Evolutionary conservation across 2,113 vertebrate genomes (phyloP), one percentile per base, ranked within the genome.

Genomic region (Sarotherodon lohbergeri): DNA sequence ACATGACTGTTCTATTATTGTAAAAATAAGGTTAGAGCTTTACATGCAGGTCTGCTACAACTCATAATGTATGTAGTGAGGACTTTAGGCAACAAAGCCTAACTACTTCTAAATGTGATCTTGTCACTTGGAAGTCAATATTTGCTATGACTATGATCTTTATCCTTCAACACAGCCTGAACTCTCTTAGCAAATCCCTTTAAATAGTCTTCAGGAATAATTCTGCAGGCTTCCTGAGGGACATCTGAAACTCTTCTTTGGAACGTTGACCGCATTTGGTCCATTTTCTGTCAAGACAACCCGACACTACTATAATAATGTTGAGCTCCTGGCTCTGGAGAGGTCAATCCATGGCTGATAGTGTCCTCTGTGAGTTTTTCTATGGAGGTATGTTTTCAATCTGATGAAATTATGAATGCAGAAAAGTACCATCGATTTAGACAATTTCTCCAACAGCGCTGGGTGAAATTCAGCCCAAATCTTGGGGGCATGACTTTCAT

Each of bases 341-440:
- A 71, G 36, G 7, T 9, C 12, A 3, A 0, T 43, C 36, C 66
- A 71, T 68, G 34, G 11, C 63, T 41, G 63, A 22, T 68, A 22
- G 4, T 0, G 19, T 68, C 36, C 19, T 41, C n/a, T 71, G 0
- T 43, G n/a, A 1, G 0, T 68, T 41, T 22, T 71, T 43, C 63
- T 43, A 41, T 71, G n/a, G 36, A 43, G 66, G 4, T 41, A 39
- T 8, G 19, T 9, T 68, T 68, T 43, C 36, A 43, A 43, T 71
- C 66, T 43, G 7, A 66, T 39, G 17, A 17, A 66, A 66, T 66
- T 66, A 39, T 66, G 61, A 66, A 36, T 11, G 61, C 61, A 66
- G 61, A n/a, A 66, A 66, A 66, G 61, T 36, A n/a, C 0, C n/a
- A 41, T 41, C 0, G 1, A 66, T 66, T 66, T 66, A n/a, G 4